These are phyloP conservation scores for Delichon dasypus DNA, from an alignment of 2,797 vertebrate species.

Conservation along the genomic window DNA sequence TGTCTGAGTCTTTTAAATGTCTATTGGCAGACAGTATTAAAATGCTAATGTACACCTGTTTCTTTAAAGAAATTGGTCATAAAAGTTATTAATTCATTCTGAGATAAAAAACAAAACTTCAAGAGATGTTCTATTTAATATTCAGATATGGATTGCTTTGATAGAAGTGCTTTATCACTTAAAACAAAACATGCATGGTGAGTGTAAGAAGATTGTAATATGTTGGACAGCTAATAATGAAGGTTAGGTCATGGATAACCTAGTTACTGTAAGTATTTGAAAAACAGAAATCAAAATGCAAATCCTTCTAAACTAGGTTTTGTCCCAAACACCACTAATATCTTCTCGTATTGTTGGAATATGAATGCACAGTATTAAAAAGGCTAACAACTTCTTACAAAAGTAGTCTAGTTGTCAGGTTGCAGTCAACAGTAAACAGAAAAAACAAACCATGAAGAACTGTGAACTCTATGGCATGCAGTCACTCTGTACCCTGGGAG, in stretches of 20 bases:
- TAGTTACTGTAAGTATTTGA: neutral
- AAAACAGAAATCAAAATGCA: neutral
- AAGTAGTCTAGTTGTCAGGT: neutral
- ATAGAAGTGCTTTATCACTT: slow-evolving; percentile 6
- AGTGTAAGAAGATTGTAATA: neutral
- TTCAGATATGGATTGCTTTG: slow-evolving; percentile 21
- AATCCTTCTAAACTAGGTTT: neutral
- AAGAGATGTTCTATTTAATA: slow-evolving; percentile 9
- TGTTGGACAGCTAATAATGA: neutral
- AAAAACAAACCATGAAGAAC: neutral
- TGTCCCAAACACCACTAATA: neutral
- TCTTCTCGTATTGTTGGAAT: neutral
- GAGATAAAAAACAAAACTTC: slow-evolving; percentile 8
- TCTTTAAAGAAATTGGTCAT: neutral
- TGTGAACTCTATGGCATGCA: neutral
- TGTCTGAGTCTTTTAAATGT: neutral
- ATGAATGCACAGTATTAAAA: neutral
- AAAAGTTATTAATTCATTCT: neutral
- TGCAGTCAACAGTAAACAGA: neutral
- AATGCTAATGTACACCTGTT: neutral
- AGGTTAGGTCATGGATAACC: neutral
- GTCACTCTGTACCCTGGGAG: neutral
- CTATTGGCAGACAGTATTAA: neutral
- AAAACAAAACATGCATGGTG: neutral
- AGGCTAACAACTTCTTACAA: neutral